Evolutionary conservation across 2,797 vertebrate species (phyloP), one percentile per base, ranked within the genome.

Genomic region (Tenualosa thibaudeaui): DNA sequence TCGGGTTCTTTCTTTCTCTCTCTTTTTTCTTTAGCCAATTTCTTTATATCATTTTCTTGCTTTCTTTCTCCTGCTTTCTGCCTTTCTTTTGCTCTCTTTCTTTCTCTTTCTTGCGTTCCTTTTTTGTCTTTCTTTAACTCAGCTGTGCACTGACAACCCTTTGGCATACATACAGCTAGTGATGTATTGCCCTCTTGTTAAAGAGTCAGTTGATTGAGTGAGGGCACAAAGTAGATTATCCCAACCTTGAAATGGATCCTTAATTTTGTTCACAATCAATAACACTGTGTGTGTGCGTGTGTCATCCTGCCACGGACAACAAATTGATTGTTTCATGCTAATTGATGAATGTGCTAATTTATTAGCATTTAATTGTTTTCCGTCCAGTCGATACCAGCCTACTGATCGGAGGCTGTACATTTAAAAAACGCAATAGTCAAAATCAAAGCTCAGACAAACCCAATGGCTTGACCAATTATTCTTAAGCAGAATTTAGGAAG

Each of bases 321-420:
- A 22, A 43, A 78, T 78, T 78, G 71, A 78, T 78, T 46, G 37
- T 17, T 19, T 78, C 17, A 2, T 19, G 17, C 71, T 78, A 78
- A 78, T 78, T 78, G 71, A 78, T 46, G 71, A 78, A 78, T 78
- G 71, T 40, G 40, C 71, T 78, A 46, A 46, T 78, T 78, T 78
- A 78, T 43, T 78, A 78, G 71, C 71, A 37, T 46, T 43, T 78
- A 78, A 78, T 46, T 43, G 71, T 78, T 46, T 78, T 78, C 71
- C 19, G 4, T 46, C 37, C 37, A 46, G 43, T 46, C 71, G 17
- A 75, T 75, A 31, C 13, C 7, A 46, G 46, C 46, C 46, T 43
- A 43, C 15, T 40, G 31, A 75, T 75, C 68, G 40, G 51, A 15
- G 51, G 15, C 31, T 40, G 12, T 75, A 5, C 56, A 58, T 58